These are phyloP conservation scores for Blera fallax DNA, from an alignment of 2,888 invertebrate species.

Conservation along the genomic window DNA sequence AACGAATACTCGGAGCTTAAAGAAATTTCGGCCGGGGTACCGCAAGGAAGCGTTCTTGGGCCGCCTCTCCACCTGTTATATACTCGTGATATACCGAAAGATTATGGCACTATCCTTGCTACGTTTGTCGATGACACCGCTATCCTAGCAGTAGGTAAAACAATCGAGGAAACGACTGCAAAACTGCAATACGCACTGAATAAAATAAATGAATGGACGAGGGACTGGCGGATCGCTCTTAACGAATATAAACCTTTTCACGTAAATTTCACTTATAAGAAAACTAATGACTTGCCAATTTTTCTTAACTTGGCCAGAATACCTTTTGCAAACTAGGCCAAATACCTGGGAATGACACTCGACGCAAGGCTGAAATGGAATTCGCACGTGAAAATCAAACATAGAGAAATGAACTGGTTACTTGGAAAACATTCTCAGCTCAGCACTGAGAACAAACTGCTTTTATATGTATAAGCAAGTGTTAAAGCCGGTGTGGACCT, in stretches of 20 bases:
- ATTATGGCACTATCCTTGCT: background rate
- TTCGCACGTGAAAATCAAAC: background rate
- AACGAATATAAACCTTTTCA: too few relatives aligned
- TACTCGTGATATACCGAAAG: too few relatives aligned
- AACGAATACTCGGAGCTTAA: too few relatives aligned
- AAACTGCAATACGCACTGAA: background rate
- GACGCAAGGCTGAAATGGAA: conserved; percentile 8
- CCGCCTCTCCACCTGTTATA: too few relatives aligned
- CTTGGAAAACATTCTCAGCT: background rate
- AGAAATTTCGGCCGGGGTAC: background rate
- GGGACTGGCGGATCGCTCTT: too few relatives aligned
- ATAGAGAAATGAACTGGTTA: background rate
- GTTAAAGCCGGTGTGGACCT: too few relatives aligned
- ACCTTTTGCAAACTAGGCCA: background rate
- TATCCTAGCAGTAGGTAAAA: background rate
- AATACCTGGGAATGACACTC: conserved; percentile 8
- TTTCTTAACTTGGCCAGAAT: background rate
- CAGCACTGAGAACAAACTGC: too few relatives aligned
- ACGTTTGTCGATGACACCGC: background rate
- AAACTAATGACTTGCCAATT: too few relatives aligned
- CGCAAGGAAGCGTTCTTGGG: background rate
- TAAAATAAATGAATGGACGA: background rate
- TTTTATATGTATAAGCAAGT: too few relatives aligned
- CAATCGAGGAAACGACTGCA: background rate
- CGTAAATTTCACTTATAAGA: too few relatives aligned